Conservation (phyloP, 35 echinoderm and acorn worm species). For the Amphiura filiformis region DNA sequence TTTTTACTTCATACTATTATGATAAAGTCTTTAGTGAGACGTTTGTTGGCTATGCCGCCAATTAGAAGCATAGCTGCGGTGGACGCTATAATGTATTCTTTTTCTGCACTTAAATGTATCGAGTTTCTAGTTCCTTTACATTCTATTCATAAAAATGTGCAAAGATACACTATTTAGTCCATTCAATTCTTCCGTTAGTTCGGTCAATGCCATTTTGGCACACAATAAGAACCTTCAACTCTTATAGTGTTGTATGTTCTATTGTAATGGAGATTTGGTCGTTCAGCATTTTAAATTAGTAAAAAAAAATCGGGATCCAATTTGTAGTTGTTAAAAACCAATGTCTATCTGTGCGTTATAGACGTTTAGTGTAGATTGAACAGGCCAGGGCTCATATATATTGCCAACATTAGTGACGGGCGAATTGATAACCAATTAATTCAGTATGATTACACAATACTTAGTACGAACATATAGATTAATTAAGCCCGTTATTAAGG, state of each 20-base stretch:
- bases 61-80: neutral
- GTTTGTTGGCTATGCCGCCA: neutral
- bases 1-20: constrained; percentile 7
- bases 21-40: neutral
- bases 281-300: constrained; percentile 1
- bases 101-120: neutral
- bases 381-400: neutral
- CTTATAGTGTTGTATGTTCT: neutral
- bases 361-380: neutral
- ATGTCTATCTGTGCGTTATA: neutral
- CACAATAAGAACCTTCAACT: constrained; percentile 11
- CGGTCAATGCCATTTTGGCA: constrained; percentile 5
- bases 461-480: neutral
- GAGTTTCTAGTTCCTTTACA: neutral
- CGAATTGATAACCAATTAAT: neutral
- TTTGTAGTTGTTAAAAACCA: neutral
- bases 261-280: constrained; percentile 5
- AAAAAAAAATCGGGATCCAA: neutral
- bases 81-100: constrained; percentile 12
- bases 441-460: neutral
- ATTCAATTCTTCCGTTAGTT: neutral
- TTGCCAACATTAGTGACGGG: neutral
- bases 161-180: neutral
- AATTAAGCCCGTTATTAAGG: neutral
- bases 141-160: constrained; percentile 11